Conservation (phyloP, 2,888 invertebrate genomes). For the Pseudolycoriella hygida region DNA sequence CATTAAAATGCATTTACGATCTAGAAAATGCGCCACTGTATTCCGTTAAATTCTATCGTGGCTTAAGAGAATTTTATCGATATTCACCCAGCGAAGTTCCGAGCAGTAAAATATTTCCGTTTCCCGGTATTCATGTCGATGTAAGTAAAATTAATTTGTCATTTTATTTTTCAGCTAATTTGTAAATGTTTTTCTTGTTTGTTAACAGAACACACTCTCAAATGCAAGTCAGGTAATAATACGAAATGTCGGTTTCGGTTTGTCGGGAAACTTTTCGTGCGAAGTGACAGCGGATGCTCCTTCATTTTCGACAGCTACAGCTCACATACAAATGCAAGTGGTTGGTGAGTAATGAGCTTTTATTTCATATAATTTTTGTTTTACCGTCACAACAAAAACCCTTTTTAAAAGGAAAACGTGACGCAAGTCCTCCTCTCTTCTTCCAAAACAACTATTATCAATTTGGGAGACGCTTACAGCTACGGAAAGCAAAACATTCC, state of each 20-base stretch:
- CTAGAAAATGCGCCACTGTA: slow-evolving; percentile 60
- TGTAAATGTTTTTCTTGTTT: slow-evolving; percentile 3
- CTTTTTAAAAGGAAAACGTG: not conserved
- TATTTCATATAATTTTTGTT: not conserved
- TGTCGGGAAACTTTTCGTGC: slow-evolving; percentile 62
- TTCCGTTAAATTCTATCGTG: slow-evolving; percentile 77
- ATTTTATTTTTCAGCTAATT: not conserved
- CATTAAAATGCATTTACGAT: slow-evolving; percentile 56
- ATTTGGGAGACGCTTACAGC: too few relatives aligned
- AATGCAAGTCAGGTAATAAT: slow-evolving; percentile 59
- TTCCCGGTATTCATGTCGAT: slow-evolving; percentile 60
- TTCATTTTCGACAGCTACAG: slow-evolving; percentile 47
- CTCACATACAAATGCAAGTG: slow-evolving; percentile 47
- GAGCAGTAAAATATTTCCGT: slow-evolving; percentile 51
- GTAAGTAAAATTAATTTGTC: slow-evolving; percentile 40
- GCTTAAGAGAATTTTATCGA: slow-evolving; percentile 67
- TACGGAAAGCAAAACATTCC: too few relatives aligned
- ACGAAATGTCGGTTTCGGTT: slow-evolving; percentile 45
- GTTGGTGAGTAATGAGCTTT: slow-evolving; percentile 41
- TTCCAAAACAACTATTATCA: too few relatives aligned
- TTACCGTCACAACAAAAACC: too few relatives aligned
- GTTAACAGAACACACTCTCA: slow-evolving; percentile 43
- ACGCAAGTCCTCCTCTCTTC: too few relatives aligned
- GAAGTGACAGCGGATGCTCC: slow-evolving; percentile 61
- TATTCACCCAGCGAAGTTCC: slow-evolving; percentile 61